Percentiles rank a stretch among this genome's conserved stretches.
These are phyloP conservation scores for Xestia ashworthii DNA, from an alignment of 2,888 invertebrate genomes.

Conservation along the genomic window DNA sequence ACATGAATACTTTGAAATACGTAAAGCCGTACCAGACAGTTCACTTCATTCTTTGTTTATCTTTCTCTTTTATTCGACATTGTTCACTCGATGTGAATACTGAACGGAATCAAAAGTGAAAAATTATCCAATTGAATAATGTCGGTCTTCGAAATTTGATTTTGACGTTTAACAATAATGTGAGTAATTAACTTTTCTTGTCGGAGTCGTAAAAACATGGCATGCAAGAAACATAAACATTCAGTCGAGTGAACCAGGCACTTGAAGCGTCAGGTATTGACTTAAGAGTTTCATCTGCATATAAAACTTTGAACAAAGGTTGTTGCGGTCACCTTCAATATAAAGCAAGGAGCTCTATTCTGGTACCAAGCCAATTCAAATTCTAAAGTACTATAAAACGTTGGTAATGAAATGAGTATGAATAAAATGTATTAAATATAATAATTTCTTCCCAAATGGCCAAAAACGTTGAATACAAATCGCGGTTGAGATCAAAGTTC, in stretches of 20 bases:
- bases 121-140: neutral
- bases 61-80: neutral
- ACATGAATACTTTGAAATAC: conserved; percentile 22
- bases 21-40: neutral
- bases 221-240: neutral
- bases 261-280: neutral
- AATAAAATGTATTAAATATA: neutral
- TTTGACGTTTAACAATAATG: neutral
- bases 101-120: neutral
- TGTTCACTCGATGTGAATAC: neutral
- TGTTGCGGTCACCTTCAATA: conserved; percentile 39
- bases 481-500: neutral
- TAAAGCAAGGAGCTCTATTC: conserved; percentile 3
- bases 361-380: neutral
- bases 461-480: neutral
- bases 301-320: conserved; percentile 33
- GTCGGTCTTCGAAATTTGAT: neutral
- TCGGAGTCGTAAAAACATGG: neutral
- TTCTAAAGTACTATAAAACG: neutral
- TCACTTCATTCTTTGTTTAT: neutral
- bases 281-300: conserved; percentile 23
- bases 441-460: neutral
- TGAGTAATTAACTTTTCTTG: neutral
- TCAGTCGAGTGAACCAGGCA: neutral
- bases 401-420: neutral